A percentile compares a stretch with the other conserved stretches of the same genome.
Conservation (phyloP, 2,113 vertebrate species). For the Acanthisitta chloris region DNA sequence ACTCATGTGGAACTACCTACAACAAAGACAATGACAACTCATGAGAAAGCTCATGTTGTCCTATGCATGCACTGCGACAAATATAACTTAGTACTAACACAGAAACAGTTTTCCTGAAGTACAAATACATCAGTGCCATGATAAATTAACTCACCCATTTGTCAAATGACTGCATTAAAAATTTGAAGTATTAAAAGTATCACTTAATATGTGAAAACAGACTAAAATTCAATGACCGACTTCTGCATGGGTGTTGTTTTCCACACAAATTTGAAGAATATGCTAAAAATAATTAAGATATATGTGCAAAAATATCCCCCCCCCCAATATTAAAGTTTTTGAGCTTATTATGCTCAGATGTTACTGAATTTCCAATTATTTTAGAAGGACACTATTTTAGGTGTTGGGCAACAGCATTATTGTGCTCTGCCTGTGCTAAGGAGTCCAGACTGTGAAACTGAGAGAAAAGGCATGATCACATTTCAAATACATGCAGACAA, state of each 20-base stretch:
- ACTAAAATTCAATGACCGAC: neutral
- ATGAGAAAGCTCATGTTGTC: neutral
- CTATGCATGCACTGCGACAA: neutral
- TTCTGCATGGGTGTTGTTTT: neutral
- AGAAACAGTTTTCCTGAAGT: neutral
- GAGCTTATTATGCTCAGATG: neutral
- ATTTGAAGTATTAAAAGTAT: neutral
- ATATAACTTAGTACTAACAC: neutral
- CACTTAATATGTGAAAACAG: neutral
- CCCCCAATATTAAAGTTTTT: neutral
- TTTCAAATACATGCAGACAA: neutral
- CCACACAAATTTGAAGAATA: neutral
- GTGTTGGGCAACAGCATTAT: neutral
- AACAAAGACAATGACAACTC: neutral
- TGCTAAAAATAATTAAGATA: neutral
- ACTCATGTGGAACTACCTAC: neutral
- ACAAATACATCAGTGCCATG: neutral
- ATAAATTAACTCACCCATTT: neutral
- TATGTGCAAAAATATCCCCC: accelerated
- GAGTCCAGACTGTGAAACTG: neutral
- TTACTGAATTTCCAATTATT: neutral
- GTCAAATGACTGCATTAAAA: neutral
- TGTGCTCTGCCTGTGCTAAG: neutral
- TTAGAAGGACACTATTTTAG: neutral
- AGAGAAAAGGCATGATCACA: neutral